These are phyloP conservation scores for Lissocephala sabroskyi DNA, from an alignment of 2,888 invertebrate species.

Conservation along the genomic window DNA sequence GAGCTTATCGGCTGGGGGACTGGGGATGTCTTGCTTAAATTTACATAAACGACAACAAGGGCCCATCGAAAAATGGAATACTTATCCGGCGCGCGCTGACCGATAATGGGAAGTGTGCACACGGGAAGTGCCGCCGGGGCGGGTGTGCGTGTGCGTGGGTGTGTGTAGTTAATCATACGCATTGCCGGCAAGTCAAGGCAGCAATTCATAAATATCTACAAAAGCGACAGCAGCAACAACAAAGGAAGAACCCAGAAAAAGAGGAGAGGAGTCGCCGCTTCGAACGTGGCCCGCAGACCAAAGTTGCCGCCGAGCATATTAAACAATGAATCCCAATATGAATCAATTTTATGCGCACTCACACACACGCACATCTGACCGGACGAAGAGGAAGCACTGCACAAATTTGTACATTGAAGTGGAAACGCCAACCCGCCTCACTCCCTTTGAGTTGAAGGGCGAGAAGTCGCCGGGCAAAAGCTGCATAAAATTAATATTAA, in stretches of 20 bases:
- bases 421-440: not conserved
- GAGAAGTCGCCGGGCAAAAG: conserved; percentile 26
- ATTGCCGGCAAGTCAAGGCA: conserved; percentile 23
- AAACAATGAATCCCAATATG: conserved; percentile 66
- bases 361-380: conserved; percentile 8
- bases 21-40: conserved; percentile 15
- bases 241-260: conserved; percentile 6
- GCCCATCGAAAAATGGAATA: too few relatives aligned
- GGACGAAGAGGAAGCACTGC: conserved; percentile 46
- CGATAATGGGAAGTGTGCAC: conserved; percentile 35
- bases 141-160: conserved; percentile 23
- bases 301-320: conserved; percentile 57
- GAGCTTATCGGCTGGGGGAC: too few relatives aligned
- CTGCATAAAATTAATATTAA: conserved; percentile 62
- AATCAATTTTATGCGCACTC: conserved; percentile 55
- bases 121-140: conserved; percentile 24
- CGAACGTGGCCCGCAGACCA: conserved; percentile 3
- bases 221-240: conserved; percentile 34
- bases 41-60: conserved; percentile 21
- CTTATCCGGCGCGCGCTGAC: conserved; percentile 25
- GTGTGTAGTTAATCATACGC: conserved; percentile 43
- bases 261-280: not conserved
- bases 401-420: conserved; percentile 43
- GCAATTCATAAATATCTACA: conserved; percentile 43
- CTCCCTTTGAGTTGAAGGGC: too few relatives aligned